Conservation (phyloP, 1,140 invertebrate species). For the Platyscapa corneri region DNA sequence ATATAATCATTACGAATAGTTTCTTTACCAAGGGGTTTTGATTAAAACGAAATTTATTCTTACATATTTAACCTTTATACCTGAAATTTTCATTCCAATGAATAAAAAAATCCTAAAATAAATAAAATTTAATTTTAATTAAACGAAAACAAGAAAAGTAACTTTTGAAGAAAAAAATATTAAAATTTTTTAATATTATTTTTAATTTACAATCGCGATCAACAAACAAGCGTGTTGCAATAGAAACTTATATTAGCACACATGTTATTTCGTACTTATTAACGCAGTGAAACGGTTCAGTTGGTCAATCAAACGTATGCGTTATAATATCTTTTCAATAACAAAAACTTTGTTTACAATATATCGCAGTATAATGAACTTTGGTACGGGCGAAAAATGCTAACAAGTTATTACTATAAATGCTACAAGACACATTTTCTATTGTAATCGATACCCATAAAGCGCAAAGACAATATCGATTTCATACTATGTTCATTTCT, state of each 20-base stretch:
- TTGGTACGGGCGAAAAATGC: not conserved
- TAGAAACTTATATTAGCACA: not conserved
- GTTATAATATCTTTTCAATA: not conserved
- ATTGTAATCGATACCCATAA: not conserved
- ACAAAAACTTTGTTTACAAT: slow-evolving; percentile 2
- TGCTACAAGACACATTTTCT: not conserved
- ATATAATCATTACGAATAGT: too few species aligned
- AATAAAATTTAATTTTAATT: too few species aligned
- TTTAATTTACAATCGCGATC: too few species aligned
- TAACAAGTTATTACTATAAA: not conserved
- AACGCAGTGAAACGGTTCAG: not conserved
- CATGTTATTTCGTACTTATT: not conserved
- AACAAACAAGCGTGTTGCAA: not conserved
- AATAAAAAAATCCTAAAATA: too few species aligned
- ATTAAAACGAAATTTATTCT: too few species aligned
- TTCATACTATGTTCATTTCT: not conserved
- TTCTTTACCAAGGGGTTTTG: too few species aligned
- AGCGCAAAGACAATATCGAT: not conserved
- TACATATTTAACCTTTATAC: too few species aligned
- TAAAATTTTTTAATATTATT: too few species aligned
- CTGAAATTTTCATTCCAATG: too few species aligned
- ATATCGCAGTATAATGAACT: not conserved
- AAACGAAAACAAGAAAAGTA: too few species aligned
- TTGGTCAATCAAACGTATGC: not conserved
- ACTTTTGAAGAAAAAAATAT: too few species aligned